phyloP scores from a whole-genome alignment of 2,797 vertebrate genomes.

The Dallia pectoralis region DNA sequence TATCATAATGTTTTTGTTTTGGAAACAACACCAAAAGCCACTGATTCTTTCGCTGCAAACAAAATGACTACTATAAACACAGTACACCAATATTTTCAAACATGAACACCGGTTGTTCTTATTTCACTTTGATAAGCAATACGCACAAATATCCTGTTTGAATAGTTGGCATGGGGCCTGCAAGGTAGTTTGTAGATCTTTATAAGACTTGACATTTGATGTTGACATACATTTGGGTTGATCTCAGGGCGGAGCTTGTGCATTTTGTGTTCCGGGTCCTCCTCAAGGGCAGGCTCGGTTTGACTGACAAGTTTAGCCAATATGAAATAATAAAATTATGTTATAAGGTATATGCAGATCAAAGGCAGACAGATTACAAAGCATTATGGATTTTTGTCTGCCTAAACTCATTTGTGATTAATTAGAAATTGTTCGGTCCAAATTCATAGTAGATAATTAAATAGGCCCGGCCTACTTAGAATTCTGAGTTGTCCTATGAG shows the following conservation, averaged over 20 bases:
- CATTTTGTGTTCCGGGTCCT: background rate
- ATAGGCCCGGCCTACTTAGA: background rate
- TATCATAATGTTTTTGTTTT: too few relatives aligned
- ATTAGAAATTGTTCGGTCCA: constrained; percentile 18
- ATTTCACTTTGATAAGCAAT: constrained; percentile 10
- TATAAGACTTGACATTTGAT: constrained; percentile 10
- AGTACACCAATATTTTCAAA: constrained; percentile 2
- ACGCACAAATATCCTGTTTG: constrained; percentile 7
- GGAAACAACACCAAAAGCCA: background rate
- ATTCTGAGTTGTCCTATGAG: constrained; percentile 31
- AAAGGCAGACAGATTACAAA: background rate
- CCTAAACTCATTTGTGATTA: constrained; percentile 12
- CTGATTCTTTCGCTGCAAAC: background rate
- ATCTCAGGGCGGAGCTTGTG: background rate
- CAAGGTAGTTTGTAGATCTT: constrained; percentile 17
- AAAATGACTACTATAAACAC: background rate
- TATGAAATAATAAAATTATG: background rate
- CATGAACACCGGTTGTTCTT: constrained; percentile 1
- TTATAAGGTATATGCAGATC: constrained; percentile 8
- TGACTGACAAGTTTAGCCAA: background rate
- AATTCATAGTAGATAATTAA: constrained; percentile 7
- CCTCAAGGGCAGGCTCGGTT: constrained; percentile 7
- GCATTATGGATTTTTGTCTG: background rate
- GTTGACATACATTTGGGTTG: constrained; percentile 5
- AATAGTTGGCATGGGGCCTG: constrained; percentile 6